These are phyloP conservation scores for Trachelus stipa DNA, from an alignment of 2,888 invertebrate species.

Conservation along the genomic window DNA sequence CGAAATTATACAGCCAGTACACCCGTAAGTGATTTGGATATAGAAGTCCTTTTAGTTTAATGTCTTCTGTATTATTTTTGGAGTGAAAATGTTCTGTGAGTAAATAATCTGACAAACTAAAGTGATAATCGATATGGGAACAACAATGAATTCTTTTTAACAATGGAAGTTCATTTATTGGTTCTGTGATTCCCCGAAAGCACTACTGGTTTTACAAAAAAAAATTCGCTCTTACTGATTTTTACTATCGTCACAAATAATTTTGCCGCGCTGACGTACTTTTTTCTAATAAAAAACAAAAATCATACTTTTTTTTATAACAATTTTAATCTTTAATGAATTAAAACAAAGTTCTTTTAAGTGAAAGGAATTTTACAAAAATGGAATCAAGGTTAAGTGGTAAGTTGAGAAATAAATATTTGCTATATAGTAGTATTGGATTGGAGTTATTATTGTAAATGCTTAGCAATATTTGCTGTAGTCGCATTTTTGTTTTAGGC, in stretches of 20 bases:
- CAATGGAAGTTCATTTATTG: neutral
- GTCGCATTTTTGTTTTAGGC: neutral
- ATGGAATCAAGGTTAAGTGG: constrained; percentile 7
- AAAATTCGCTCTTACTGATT: neutral
- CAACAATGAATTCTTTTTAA: neutral
- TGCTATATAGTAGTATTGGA: neutral
- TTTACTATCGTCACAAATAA: neutral
- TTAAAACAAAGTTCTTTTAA: neutral
- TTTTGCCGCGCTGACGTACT: neutral
- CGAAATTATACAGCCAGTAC: neutral
- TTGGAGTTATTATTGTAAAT: neutral
- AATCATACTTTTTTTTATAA: neutral
- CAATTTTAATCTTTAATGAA: neutral
- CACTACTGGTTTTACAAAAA: neutral
- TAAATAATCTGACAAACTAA: neutral
- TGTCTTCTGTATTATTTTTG: neutral
- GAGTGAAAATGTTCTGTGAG: neutral
- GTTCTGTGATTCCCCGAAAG: neutral
- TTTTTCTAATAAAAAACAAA: neutral
- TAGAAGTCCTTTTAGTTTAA: neutral
- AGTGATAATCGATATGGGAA: neutral
- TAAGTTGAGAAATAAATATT: neutral
- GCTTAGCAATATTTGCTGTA: neutral
- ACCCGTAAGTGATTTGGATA: neutral
- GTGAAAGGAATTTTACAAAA: neutral